phyloP scores from a whole-genome alignment of 2,113 vertebrate genomes.

The Eira barbara region DNA sequence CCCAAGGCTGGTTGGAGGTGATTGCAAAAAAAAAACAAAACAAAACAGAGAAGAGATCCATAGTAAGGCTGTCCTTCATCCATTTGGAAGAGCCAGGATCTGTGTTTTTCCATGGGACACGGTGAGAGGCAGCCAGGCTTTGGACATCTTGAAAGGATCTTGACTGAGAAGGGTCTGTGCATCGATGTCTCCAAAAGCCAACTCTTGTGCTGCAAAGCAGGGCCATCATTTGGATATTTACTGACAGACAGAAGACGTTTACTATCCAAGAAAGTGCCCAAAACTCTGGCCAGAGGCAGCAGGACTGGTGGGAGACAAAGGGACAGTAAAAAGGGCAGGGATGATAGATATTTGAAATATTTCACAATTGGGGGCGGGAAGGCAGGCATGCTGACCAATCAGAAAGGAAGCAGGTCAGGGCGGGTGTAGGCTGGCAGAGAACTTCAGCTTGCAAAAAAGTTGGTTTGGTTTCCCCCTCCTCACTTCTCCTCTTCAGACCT shows the following conservation, averaged over 20 bases:
- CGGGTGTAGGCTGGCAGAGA: not conserved
- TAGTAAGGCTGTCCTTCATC: not conserved
- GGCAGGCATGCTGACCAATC: not conserved
- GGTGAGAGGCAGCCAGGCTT: not conserved
- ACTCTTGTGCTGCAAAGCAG: not conserved
- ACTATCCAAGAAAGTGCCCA: not conserved
- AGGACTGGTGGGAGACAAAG: conserved; percentile 35
- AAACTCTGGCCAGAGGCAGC: not conserved
- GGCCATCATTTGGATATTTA: not conserved
- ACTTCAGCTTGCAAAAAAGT: not conserved
- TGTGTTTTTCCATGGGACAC: not conserved
- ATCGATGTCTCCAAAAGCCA: not conserved
- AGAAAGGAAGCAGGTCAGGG: not conserved
- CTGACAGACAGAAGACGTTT: not conserved
- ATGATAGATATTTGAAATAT: not conserved
- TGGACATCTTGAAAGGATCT: not conserved
- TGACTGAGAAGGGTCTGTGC: not conserved
- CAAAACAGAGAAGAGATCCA: not conserved
- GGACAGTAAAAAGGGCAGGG: not conserved
- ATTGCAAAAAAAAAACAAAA: not conserved
- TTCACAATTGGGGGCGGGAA: not conserved
- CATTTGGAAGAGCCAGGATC: not conserved
- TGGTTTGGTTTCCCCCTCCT: not conserved
- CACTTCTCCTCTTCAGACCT: not conserved
- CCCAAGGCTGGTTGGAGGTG: not conserved